These are phyloP conservation scores for Lysandra coridon DNA, from an alignment of 2,888 invertebrate genomes.

Conservation along the genomic window DNA sequence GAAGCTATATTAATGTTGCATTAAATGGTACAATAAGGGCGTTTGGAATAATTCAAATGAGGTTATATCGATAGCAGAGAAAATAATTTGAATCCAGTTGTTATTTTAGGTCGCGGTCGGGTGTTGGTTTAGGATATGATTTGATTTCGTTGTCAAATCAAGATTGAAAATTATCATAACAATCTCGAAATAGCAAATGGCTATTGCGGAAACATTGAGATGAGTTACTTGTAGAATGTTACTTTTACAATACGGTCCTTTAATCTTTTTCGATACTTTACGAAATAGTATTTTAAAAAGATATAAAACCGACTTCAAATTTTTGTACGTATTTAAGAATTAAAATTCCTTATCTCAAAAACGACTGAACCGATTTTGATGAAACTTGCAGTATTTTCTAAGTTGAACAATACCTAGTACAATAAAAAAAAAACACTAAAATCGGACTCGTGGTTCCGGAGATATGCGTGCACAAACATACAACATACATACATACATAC, in stretches of 20 bases:
- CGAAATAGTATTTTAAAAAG: too few relatives aligned
- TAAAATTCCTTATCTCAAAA: too few relatives aligned
- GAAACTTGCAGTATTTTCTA: too few relatives aligned
- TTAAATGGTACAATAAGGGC: background rate
- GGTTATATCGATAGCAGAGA: background rate
- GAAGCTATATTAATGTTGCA: background rate
- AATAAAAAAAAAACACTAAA: too few relatives aligned
- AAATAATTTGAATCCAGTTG: background rate
- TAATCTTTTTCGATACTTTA: too few relatives aligned
- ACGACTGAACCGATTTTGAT: too few relatives aligned
- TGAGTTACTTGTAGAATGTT: background rate
- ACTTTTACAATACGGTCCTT: background rate
- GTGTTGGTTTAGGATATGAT: constrained; percentile 19
- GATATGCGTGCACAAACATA: too few relatives aligned
- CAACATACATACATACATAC: too few relatives aligned
- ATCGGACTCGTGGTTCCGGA: too few relatives aligned
- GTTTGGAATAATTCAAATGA: background rate
- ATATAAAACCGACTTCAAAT: too few relatives aligned
- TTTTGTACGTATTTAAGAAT: too few relatives aligned
- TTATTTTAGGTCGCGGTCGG: constrained; percentile 1
- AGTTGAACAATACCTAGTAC: too few relatives aligned
- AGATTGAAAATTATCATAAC: constrained; percentile 2
- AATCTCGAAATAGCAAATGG: background rate
- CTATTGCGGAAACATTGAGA: background rate
- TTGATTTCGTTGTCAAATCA: background rate